These are phyloP conservation scores for Leucoptera coffeella DNA, from an alignment of 2,888 invertebrate genomes.

Conservation along the genomic window DNA sequence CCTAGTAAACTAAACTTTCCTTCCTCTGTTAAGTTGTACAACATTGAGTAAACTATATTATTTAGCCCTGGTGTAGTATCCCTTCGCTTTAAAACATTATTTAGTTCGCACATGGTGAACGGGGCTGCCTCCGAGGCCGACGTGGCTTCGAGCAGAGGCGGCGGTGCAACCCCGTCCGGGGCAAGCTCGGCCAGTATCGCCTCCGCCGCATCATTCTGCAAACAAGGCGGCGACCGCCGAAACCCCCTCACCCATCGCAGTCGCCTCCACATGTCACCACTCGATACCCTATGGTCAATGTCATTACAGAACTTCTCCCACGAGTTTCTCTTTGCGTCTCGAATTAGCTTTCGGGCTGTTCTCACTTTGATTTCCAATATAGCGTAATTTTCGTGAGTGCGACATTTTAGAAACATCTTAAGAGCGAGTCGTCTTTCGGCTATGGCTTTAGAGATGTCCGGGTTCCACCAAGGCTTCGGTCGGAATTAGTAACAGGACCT, in stretches of 20 bases:
- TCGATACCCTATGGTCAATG: no score
- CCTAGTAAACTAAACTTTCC: neutral
- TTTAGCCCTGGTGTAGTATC: constrained; percentile 1
- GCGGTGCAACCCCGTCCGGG: neutral
- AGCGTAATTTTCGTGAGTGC: no score
- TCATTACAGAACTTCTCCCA: no score
- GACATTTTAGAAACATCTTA: no score
- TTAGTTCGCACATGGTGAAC: neutral
- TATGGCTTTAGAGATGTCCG: no score
- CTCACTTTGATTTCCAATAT: no score
- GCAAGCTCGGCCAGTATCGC: neutral
- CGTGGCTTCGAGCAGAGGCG: neutral
- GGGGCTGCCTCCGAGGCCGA: neutral
- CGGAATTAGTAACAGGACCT: no score
- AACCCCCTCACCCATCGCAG: constrained; percentile 3
- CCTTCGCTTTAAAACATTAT: neutral
- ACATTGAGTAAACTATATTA: constrained; percentile 1
- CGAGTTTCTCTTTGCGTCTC: no score
- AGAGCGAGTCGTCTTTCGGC: no score
- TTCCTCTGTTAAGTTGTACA: neutral
- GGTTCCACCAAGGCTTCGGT: no score
- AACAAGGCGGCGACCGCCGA: neutral
- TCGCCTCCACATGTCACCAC: constrained; percentile 2
- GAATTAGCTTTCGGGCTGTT: no score
- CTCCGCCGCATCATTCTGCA: neutral